Percentiles rank a stretch among this genome's conserved stretches.
phyloP scores from a whole-genome alignment of 2,113 vertebrate genomes.

The Verasper variegatus region DNA sequence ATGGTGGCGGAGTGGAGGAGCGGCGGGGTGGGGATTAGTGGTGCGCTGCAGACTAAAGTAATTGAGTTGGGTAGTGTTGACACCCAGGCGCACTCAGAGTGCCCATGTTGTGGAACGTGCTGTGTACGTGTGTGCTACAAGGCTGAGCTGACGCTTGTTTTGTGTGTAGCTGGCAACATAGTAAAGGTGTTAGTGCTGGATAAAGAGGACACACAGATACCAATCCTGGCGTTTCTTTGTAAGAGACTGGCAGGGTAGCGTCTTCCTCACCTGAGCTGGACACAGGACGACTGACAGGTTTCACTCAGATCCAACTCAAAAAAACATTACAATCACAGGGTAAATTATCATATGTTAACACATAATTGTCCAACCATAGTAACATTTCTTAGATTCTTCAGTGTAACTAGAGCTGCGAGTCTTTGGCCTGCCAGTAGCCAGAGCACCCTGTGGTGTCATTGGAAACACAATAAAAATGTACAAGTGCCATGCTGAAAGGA shows the following conservation, averaged over 20 bases:
- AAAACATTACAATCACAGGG: not conserved
- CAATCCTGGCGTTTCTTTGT: slow-evolving; percentile 53
- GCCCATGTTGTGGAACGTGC: slow-evolving; percentile 74
- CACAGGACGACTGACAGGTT: slow-evolving; percentile 29
- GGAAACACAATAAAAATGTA: slow-evolving; percentile 34
- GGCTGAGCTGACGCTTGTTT: slow-evolving; percentile 53
- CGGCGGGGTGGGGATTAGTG: slow-evolving; percentile 72
- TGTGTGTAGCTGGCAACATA: slow-evolving; percentile 57
- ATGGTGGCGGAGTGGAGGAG: slow-evolving; percentile 66
- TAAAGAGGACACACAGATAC: slow-evolving; percentile 59
- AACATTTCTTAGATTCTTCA: not conserved
- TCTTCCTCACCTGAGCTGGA: slow-evolving; percentile 53
- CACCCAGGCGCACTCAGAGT: slow-evolving; percentile 65
- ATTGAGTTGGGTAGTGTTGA: slow-evolving; percentile 79
- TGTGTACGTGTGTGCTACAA: slow-evolving; percentile 52
- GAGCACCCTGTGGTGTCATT: slow-evolving; percentile 18
- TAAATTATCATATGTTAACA: not conserved
- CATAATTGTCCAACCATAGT: not conserved
- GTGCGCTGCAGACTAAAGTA: slow-evolving; percentile 79
- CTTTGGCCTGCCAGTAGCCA: slow-evolving; percentile 12
- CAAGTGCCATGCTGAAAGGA: slow-evolving; percentile 38
- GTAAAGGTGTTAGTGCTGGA: slow-evolving; percentile 68
- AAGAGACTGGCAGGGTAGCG: slow-evolving; percentile 49
- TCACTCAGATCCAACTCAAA: slow-evolving; percentile 35
- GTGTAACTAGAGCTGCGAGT: not conserved